Conservation (phyloP, 1,140 invertebrate species). For the Bombus consobrinus region DNA sequence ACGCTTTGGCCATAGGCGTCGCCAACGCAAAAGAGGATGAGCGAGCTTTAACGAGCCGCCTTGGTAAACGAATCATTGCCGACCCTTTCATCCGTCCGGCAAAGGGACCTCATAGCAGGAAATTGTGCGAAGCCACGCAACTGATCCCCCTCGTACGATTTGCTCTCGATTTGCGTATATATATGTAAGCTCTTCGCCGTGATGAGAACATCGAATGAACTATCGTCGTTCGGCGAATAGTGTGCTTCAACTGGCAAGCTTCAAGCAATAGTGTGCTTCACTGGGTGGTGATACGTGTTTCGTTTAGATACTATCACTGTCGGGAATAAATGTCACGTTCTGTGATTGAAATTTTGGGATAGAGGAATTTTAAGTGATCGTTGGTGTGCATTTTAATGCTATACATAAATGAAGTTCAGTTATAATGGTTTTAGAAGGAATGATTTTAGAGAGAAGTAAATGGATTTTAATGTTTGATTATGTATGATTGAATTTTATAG, state of each 20-base stretch:
- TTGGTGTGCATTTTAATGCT: neutral
- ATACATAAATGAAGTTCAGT: neutral
- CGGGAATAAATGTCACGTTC: no score
- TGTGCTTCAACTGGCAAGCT: no score
- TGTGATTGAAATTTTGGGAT: no score
- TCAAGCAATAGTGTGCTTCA: no score
- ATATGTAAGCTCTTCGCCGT: neutral
- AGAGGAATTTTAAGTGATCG: neutral
- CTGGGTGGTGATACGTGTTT: no score
- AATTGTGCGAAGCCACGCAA: conserved; percentile 41
- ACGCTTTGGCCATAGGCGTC: conserved; percentile 12
- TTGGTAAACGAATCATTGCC: conserved; percentile 48
- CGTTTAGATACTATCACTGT: no score
- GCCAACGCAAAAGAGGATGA: conserved; percentile 27
- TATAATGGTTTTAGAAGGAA: neutral
- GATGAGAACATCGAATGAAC: neutral
- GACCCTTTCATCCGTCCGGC: conserved; percentile 33
- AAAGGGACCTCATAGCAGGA: conserved; percentile 28
- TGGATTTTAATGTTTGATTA: neutral
- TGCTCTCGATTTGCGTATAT: neutral
- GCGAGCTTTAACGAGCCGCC: conserved; percentile 40
- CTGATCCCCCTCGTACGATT: neutral
- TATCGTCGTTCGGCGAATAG: neutral
- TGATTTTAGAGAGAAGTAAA: neutral
- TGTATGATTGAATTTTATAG: no score